Evolutionary conservation across 1,140 invertebrate species (phyloP).

Genomic region (Diorhabda sublineata): DNA sequence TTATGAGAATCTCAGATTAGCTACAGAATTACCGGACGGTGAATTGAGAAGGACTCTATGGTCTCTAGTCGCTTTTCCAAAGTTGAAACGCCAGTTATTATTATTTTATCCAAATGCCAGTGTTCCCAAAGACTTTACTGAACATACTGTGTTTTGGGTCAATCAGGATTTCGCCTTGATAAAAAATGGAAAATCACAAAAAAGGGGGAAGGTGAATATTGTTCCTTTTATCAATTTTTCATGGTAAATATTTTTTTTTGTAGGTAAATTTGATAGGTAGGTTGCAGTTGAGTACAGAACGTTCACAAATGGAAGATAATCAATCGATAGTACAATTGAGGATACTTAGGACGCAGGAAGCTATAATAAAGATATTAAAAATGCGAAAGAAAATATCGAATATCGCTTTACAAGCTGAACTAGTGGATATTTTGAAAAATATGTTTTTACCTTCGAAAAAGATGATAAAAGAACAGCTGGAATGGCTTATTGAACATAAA

Average conservation of each 20-base stretch:
- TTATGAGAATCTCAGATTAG: constrained; percentile 92
- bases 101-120: constrained; percentile 73
- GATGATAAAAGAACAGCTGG: constrained; percentile 99
- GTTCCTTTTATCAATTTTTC: too few species aligned
- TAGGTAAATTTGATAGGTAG: constrained; percentile 87
- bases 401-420: constrained; percentile 90
- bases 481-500: constrained; percentile 98
- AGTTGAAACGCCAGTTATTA: constrained; percentile 89
- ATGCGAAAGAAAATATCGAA: constrained; percentile 94
- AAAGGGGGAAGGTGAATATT: constrained; percentile 74
- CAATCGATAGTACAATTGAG: constrained; percentile 94
- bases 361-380: constrained; percentile 98
- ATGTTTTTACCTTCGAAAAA: constrained; percentile 99
- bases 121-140: constrained; percentile 89
- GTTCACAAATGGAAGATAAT: constrained; percentile 94
- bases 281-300: constrained; percentile 90
- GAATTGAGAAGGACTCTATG: constrained; percentile 95
- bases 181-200: constrained; percentile 93
- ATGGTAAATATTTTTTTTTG: constrained; percentile 11
- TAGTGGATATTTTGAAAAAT: constrained; percentile 97
- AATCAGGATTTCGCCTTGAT: constrained; percentile 91
- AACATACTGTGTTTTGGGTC: constrained; percentile 91
- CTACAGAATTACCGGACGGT: constrained; percentile 91
- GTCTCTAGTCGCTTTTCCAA: constrained; percentile 96
- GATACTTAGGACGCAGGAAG: constrained; percentile 88